Evolutionary conservation across 2,113 vertebrate genomes (phyloP).

Genomic region (Dicerorhinus sumatrensis): DNA sequence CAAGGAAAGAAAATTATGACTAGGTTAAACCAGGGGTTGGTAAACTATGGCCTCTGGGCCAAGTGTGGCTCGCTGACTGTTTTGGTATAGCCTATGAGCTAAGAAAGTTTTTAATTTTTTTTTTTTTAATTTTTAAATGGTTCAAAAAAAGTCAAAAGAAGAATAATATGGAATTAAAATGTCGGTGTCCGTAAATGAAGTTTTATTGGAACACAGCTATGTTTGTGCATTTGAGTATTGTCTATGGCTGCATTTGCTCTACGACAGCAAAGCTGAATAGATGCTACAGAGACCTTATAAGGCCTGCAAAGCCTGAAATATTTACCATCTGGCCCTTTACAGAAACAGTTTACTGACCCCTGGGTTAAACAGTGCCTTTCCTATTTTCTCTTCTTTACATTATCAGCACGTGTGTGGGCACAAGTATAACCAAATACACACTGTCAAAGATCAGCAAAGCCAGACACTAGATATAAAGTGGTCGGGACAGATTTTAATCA

Average conservation of each 20-base stretch:
- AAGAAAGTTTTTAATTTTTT: neutral
- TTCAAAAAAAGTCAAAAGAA: constrained; percentile 11
- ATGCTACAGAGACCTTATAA: neutral
- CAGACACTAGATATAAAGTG: neutral
- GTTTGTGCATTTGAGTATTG: neutral
- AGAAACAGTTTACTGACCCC: neutral
- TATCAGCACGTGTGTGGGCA: neutral
- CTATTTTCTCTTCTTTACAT: constrained; percentile 19
- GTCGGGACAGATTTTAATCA: neutral
- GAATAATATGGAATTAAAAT: constrained; percentile 13
- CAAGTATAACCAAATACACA: neutral
- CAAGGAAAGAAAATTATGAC: neutral
- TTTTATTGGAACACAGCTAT: constrained; percentile 26
- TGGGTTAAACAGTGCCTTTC: neutral
- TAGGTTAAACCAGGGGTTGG: neutral
- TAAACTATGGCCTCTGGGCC: neutral
- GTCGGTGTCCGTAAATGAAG: constrained; percentile 25
- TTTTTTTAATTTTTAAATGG: constrained; percentile 16
- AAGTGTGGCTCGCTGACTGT: neutral
- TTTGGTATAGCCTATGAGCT: neutral
- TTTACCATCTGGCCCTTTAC: neutral
- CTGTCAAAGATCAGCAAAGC: neutral
- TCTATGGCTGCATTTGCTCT: neutral
- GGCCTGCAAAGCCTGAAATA: neutral
- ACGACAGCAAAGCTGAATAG: neutral